Conservation (phyloP, 2,113 vertebrate genomes). For the Thymallus thymallus region DNA sequence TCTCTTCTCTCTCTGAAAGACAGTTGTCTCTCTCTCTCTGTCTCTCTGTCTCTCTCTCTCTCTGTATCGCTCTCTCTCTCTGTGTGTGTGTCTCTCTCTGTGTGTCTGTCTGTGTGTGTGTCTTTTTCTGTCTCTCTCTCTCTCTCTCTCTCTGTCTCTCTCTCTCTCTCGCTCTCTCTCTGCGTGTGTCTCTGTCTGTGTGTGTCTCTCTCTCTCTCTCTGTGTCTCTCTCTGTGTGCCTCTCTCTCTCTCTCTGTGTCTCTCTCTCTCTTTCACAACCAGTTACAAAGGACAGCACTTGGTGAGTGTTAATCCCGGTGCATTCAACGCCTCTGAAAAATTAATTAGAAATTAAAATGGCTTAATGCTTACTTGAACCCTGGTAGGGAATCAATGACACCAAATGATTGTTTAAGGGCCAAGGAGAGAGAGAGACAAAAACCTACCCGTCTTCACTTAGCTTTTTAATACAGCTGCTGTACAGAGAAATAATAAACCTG, state of each 20-base stretch:
- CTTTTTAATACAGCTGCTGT: constrained; percentile 36
- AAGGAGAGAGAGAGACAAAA: constrained; percentile 1
- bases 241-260: background rate
- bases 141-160: no score
- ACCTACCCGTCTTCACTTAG: constrained; percentile 28
- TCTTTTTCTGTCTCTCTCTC: no score
- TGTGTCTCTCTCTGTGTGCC: constrained; percentile 17
- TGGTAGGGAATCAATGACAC: constrained; percentile 42
- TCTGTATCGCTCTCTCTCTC: background rate
- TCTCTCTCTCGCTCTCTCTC: background rate
- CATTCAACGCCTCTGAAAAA: constrained; percentile 49
- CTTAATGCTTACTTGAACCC: constrained; percentile 56
- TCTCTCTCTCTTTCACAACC: constrained; percentile 23
- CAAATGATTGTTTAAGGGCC: constrained; percentile 41
- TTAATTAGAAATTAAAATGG: constrained; percentile 58
- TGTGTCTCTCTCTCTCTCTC: background rate
- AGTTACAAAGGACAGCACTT: constrained; percentile 38
- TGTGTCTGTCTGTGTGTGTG: no score
- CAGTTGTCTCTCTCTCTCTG: constrained; percentile 6
- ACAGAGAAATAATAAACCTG: constrained; percentile 19
- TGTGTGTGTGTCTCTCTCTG: no score
- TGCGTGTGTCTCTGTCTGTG: background rate
- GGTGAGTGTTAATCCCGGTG: constrained; percentile 45
- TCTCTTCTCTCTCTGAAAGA: constrained; percentile 11
- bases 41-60: constrained; percentile 4